A percentile compares a stretch with the other conserved stretches of the same genome.
Evolutionary conservation across 1,140 invertebrate species (phyloP).

Genomic region (Drosophila dunni): DNA sequence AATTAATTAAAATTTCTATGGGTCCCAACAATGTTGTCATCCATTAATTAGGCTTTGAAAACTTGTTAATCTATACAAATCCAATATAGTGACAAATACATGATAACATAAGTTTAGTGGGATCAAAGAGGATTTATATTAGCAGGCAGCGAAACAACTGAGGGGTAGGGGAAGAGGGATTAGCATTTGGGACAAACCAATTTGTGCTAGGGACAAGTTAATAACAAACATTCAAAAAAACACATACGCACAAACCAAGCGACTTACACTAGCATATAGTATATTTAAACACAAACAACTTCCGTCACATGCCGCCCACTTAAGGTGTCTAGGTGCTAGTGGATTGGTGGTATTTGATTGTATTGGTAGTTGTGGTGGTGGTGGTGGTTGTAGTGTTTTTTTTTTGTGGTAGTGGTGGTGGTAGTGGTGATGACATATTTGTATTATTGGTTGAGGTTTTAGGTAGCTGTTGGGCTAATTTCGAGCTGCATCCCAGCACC

Average conservation of each 20-base stretch:
- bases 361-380: constrained; percentile 32
- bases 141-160: not conserved
- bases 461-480: constrained; percentile 18
- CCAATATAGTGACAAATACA: constrained; percentile 16
- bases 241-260: constrained; percentile 52
- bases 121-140: constrained; percentile 4
- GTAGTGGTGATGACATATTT: constrained; percentile 40
- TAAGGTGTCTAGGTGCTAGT: constrained; percentile 52
- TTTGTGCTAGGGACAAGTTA: constrained; percentile 30
- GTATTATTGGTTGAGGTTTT: constrained; percentile 41
- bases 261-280: constrained; percentile 69
- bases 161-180: constrained; percentile 22
- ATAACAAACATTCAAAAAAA: constrained; percentile 1
- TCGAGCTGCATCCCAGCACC: not conserved
- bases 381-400: constrained; percentile 24
- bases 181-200: constrained; percentile 19
- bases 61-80: constrained; percentile 20
- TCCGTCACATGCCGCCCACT: constrained; percentile 62
- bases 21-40: not conserved
- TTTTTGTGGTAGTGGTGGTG: constrained; percentile 22
- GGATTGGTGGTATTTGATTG: constrained; percentile 34
- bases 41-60: not conserved
- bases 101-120: not conserved
- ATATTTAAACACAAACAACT: constrained; percentile 65
- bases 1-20: not conserved